A percentile compares a stretch with the other conserved stretches of the same genome.
Conservation (phyloP, 2,113 vertebrate genomes). For the Nicator chloris region DNA sequence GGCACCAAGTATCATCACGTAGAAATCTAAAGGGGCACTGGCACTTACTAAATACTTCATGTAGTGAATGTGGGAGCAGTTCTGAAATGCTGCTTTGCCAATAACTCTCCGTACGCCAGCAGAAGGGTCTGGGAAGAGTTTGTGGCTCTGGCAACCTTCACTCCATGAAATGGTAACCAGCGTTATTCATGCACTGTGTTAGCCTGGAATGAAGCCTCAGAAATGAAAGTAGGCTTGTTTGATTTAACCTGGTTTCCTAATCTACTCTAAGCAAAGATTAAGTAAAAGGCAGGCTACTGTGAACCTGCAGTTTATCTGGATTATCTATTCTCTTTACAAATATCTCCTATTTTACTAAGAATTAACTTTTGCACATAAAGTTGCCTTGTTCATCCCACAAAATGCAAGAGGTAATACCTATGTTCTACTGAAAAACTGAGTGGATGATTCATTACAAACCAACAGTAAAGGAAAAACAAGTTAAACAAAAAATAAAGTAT, state of each 20-base stretch:
- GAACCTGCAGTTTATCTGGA: not conserved
- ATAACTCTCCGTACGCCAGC: fast-evolving
- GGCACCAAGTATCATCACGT: not conserved
- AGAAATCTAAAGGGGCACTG: not conserved
- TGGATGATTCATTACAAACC: not conserved
- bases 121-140: not conserved
- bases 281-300: not conserved
- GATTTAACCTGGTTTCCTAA: not conserved
- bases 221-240: not conserved
- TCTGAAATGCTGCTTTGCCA: not conserved
- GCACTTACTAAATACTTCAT: not conserved
- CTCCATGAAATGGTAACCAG: not conserved
- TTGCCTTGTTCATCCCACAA: not conserved
- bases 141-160: not conserved
- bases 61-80: not conserved
- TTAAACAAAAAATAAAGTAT: not conserved
- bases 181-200: not conserved
- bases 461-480: not conserved
- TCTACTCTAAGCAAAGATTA: not conserved
- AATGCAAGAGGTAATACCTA: not conserved
- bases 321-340: not conserved
- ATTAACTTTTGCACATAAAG: not conserved
- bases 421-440: not conserved
- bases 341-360: not conserved
- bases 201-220: not conserved